phyloP scores from a whole-genome alignment of 2,888 invertebrate genomes.

The Campoletis raptor region DNA sequence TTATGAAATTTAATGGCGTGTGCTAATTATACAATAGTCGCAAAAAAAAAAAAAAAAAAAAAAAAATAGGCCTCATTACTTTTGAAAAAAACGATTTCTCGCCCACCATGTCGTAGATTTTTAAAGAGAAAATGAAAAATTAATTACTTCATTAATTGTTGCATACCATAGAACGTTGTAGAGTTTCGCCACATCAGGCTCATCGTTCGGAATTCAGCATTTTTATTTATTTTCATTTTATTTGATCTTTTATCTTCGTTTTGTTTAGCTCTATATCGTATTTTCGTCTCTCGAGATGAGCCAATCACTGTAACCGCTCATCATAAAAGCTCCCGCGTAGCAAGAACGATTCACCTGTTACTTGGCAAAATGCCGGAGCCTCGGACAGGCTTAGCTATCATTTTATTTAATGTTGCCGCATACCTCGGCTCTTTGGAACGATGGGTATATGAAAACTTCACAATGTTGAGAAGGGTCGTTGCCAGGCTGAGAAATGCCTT shows the following conservation, averaged over 20 bases:
- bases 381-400: slow-evolving; percentile 45
- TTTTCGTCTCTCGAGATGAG: slow-evolving; percentile 25
- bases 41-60: neutral
- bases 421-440: slow-evolving; percentile 38
- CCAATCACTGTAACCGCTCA: slow-evolving; percentile 4
- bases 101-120: neutral
- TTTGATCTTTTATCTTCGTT: neutral
- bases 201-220: neutral
- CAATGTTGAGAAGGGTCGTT: slow-evolving; percentile 57
- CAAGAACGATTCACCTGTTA: slow-evolving; percentile 34
- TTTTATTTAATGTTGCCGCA: slow-evolving; percentile 64
- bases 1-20: neutral
- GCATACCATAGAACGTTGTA: neutral
- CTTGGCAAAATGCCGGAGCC: slow-evolving; percentile 31
- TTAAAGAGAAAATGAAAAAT: neutral
- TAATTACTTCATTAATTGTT: neutral
- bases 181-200: neutral
- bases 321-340: slow-evolving; percentile 5
- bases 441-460: slow-evolving; percentile 39
- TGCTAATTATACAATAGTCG: neutral
- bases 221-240: slow-evolving; percentile 1
- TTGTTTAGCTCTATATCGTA: neutral
- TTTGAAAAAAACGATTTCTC: neutral
- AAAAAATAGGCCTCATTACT: neutral
- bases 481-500: slow-evolving; percentile 63